phyloP scores from a whole-genome alignment of 2,113 vertebrate genomes.

The Pipa parva region DNA sequence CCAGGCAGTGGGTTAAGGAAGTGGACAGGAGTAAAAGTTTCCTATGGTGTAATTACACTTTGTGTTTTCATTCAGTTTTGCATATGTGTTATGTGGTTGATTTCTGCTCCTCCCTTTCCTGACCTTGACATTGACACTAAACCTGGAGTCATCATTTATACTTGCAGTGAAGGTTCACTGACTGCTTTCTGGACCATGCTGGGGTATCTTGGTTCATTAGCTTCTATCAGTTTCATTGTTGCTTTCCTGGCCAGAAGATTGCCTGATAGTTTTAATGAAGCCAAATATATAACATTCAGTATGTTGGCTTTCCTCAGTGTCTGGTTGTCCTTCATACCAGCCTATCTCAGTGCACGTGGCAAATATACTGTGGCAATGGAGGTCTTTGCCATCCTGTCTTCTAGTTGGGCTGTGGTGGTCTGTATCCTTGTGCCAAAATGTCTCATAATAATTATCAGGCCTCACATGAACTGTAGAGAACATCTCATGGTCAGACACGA shows the following conservation, averaged over 20 bases:
- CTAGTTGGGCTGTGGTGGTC: slow-evolving; percentile 24
- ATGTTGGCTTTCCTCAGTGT: slow-evolving; percentile 36
- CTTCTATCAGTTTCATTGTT: slow-evolving; percentile 17
- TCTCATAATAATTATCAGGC: slow-evolving; percentile 27
- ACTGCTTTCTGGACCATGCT: slow-evolving; percentile 37
- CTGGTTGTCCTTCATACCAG: slow-evolving; percentile 32
- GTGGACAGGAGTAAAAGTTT: slow-evolving; percentile 50
- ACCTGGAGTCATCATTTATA: slow-evolving; percentile 2
- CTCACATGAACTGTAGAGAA: slow-evolving; percentile 11
- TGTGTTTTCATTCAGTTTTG: slow-evolving; percentile 26
- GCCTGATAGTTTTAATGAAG: slow-evolving; percentile 42
- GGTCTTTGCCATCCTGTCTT: slow-evolving; percentile 38
- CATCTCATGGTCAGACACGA: slow-evolving; percentile 1
- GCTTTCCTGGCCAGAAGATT: slow-evolving; percentile 26
- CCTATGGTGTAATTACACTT: slow-evolving; percentile 10
- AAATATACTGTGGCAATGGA: slow-evolving; percentile 35
- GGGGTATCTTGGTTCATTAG: slow-evolving; percentile 34
- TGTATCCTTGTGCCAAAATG: slow-evolving; percentile 42
- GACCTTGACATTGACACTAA: slow-evolving; percentile 1
- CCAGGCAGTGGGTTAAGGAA: slow-evolving; percentile 46
- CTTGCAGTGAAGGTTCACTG: slow-evolving; percentile 38
- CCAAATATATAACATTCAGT: slow-evolving; percentile 40
- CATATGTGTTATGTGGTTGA: slow-evolving; percentile 15
- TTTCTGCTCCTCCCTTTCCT: background rate
- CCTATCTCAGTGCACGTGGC: slow-evolving; percentile 19